Evolutionary conservation across 2,888 invertebrate species (phyloP).

Genomic region (Hoplodrina ambigua): DNA sequence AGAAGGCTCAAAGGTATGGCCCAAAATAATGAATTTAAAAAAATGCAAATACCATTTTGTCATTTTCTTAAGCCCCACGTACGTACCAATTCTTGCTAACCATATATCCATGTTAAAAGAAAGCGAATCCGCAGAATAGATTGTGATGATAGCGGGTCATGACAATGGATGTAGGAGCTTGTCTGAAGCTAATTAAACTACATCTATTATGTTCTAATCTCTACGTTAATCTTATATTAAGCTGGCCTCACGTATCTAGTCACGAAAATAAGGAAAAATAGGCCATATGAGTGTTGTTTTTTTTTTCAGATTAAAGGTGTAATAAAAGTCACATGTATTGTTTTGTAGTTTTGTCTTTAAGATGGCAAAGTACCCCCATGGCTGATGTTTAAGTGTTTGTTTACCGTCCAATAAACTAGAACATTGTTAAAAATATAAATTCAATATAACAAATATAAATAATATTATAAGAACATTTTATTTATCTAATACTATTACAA

Average conservation of each 20-base stretch:
- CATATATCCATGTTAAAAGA: conserved; percentile 23
- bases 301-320: not conserved
- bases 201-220: conserved; percentile 46
- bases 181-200: conserved; percentile 51
- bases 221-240: conserved; percentile 20
- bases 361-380: too few relatives aligned
- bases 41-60: too few relatives aligned
- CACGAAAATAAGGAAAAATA: not conserved
- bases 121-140: conserved; percentile 42
- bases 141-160: conserved; percentile 45
- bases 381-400: too few relatives aligned
- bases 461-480: too few relatives aligned
- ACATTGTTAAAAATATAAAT: too few relatives aligned
- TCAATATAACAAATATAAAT: too few relatives aligned
- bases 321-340: not conserved
- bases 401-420: too few relatives aligned
- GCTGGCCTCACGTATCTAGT: not conserved
- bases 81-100: conserved; percentile 3
- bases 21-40: too few relatives aligned
- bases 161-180: conserved; percentile 34
- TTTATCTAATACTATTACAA: too few relatives aligned
- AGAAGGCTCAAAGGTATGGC: too few relatives aligned
- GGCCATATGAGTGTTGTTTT: not conserved
- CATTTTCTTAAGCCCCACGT: too few relatives aligned
- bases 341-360: not conserved